Evolutionary conservation across 2,797 vertebrate species (phyloP).

Genomic region (Mormyrops boulengeri): DNA sequence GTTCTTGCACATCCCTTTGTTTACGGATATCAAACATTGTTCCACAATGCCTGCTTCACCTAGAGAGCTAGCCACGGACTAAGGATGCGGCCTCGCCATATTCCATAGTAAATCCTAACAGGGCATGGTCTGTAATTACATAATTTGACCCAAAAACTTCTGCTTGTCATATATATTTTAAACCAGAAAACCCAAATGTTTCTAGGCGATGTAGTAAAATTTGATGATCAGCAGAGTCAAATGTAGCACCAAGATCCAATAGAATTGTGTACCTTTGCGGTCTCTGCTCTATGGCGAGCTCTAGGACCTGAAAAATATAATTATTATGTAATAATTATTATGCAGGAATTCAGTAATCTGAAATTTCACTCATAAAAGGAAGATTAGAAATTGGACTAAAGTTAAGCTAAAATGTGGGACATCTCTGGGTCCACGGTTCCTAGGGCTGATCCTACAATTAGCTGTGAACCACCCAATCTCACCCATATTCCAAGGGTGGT

Average conservation of each 20-base stretch:
- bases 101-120: neutral
- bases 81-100: neutral
- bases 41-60: neutral
- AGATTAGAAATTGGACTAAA: neutral
- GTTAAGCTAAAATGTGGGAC: neutral
- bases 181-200: neutral
- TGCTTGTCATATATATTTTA: too few species aligned
- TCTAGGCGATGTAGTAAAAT: neutral
- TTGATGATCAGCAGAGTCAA: neutral
- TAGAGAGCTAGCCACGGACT: neutral
- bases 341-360: neutral
- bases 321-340: too few species aligned
- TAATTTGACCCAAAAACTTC: neutral
- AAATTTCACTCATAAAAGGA: neutral
- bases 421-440: too few species aligned
- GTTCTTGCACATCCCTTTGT: neutral
- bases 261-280: neutral
- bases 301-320: neutral
- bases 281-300: neutral
- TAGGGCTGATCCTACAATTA: too few species aligned
- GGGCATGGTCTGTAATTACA: neutral
- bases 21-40: neutral
- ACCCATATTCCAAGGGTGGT: too few species aligned
- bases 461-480: too few species aligned
- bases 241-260: neutral